A percentile compares a stretch with the other conserved stretches of the same genome.
Evolutionary conservation across 2,888 invertebrate species (phyloP).

Genomic region (Idaea straminata): DNA sequence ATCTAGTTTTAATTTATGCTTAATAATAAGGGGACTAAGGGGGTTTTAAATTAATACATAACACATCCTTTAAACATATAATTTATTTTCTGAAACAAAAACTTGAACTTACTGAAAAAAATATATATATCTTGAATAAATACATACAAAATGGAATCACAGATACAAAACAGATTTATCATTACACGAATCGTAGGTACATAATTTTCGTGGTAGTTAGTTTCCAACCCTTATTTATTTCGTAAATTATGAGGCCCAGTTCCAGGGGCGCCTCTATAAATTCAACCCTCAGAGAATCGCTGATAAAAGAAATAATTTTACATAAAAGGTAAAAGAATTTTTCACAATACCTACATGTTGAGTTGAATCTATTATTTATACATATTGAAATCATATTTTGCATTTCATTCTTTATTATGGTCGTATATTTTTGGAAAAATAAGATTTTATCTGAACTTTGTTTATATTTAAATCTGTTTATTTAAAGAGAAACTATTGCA

Average conservation of each 20-base stretch:
- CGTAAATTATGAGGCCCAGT: conserved; percentile 29
- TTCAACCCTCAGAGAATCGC: conserved; percentile 17
- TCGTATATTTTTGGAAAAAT: neutral
- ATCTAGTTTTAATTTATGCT: too few species aligned
- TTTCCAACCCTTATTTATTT: conserved; percentile 31
- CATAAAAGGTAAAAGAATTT: conserved; percentile 1
- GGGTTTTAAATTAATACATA: too few species aligned
- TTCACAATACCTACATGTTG: neutral
- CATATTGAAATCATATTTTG: neutral
- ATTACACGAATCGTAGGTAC: conserved; percentile 6
- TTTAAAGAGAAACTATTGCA: too few species aligned
- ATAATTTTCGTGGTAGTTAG: conserved; percentile 27
- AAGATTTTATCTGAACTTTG: neutral
- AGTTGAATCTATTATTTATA: conserved; percentile 1
- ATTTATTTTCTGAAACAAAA: too few species aligned
- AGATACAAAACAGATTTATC: neutral
- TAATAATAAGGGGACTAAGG: too few species aligned
- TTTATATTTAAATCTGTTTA: neutral
- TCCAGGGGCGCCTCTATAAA: conserved; percentile 27
- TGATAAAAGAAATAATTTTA: neutral
- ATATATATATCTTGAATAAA: neutral
- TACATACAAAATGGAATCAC: neutral
- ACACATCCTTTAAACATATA: too few species aligned
- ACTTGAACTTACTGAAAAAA: neutral
- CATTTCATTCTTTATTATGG: neutral